These are phyloP conservation scores for Hypselothyrea guttata DNA, from an alignment of 2,888 invertebrate species.

Conservation along the genomic window DNA sequence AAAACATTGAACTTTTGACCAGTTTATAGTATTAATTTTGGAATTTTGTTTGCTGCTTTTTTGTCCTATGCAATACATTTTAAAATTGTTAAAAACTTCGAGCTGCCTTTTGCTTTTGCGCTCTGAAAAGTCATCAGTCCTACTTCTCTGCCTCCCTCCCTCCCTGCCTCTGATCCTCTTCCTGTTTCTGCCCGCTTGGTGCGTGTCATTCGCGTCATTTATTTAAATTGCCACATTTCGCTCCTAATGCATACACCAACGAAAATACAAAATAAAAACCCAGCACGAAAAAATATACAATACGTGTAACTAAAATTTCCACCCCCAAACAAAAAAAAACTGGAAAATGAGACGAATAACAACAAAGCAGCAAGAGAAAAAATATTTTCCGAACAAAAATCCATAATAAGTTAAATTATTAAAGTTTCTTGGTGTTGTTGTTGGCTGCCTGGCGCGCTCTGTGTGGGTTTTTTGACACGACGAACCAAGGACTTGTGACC, in stretches of 20 bases:
- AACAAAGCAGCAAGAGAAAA: conserved; percentile 31
- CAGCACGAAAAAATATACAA: conserved; percentile 13
- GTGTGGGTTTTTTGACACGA: conserved; percentile 48
- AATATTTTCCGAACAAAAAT: conserved; percentile 63
- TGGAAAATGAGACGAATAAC: conserved; percentile 22
- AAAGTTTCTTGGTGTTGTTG: conserved; percentile 55
- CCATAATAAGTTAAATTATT: conserved; percentile 76
- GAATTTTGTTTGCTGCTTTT: conserved; percentile 10
- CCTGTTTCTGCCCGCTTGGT: conserved; percentile 32
- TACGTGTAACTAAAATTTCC: conserved; percentile 47
- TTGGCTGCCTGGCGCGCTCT: conserved; percentile 33
- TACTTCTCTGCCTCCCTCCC: conserved; percentile 2
- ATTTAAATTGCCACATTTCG: conserved; percentile 77
- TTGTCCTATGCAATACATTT: no score
- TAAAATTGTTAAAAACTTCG: conserved; percentile 16
- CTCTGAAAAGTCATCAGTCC: conserved; percentile 67
- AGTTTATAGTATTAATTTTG: neutral
- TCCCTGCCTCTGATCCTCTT: conserved; percentile 4
- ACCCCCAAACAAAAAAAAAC: conserved; percentile 55
- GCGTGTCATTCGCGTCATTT: conserved; percentile 73
- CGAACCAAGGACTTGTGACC: conserved; percentile 45
- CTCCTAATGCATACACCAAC: conserved; percentile 66
- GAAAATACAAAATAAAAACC: conserved; percentile 9
- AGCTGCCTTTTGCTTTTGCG: conserved; percentile 46
- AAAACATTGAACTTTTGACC: no score